phyloP scores from a whole-genome alignment of 1,140 invertebrate genomes.

The Zaprionus inermis region DNA sequence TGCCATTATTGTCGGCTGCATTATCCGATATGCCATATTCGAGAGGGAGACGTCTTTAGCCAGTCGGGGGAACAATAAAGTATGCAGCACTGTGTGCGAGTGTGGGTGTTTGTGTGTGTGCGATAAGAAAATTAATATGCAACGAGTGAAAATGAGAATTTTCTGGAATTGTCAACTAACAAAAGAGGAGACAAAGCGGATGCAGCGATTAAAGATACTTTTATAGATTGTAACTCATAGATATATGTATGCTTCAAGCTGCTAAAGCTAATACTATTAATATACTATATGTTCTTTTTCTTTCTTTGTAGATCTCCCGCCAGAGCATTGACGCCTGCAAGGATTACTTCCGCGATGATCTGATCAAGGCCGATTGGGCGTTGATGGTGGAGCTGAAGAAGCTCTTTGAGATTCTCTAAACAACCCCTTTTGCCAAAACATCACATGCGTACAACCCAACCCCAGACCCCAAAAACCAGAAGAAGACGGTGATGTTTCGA shows the following conservation, averaged over 20 bases:
- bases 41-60: slow-evolving; percentile 15
- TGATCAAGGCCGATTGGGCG: slow-evolving; percentile 98
- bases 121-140: slow-evolving; percentile 58
- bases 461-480: slow-evolving; percentile 22
- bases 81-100: slow-evolving; percentile 29
- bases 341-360: slow-evolving; percentile 98
- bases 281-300: not conserved
- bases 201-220: not conserved
- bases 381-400: slow-evolving; percentile 99
- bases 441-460: slow-evolving; percentile 22
- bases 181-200: slow-evolving; percentile 17
- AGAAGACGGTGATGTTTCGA: no score
- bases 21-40: slow-evolving; percentile 13
- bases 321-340: slow-evolving; percentile 99
- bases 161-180: slow-evolving; percentile 36
- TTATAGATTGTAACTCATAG: not conserved
- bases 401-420: slow-evolving; percentile 97
- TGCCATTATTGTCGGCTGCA: slow-evolving; percentile 24
- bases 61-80: slow-evolving; percentile 11
- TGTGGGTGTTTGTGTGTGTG: no score
- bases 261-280: not conserved
- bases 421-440: slow-evolving; percentile 39
- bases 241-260: not conserved
- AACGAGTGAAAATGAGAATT: slow-evolving; percentile 56
- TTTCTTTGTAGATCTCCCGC: slow-evolving; percentile 94